Conservation (phyloP, 2,888 invertebrate species). For the Sturmia bella region DNA sequence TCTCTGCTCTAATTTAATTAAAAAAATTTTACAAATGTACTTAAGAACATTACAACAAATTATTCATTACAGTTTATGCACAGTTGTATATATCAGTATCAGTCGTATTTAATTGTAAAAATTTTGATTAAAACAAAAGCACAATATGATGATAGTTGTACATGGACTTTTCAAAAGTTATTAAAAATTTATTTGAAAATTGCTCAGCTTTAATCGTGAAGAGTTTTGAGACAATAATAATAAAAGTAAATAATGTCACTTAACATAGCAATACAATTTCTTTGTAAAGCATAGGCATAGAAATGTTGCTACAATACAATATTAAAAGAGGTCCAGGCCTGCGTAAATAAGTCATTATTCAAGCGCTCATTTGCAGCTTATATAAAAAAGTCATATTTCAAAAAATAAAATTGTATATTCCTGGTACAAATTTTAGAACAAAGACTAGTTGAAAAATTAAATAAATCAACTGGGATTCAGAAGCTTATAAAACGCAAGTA, state of each 20-base stretch:
- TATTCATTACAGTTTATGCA: constrained; percentile 60
- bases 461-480: too few relatives aligned
- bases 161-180: background rate
- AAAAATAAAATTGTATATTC: too few relatives aligned
- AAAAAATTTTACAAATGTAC: constrained; percentile 63
- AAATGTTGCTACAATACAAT: too few relatives aligned
- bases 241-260: too few relatives aligned
- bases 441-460: too few relatives aligned
- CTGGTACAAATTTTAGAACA: too few relatives aligned
- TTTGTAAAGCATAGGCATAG: background rate
- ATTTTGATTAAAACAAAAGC: background rate
- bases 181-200: background rate
- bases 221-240: too few relatives aligned
- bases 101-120: constrained; percentile 59
- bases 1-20: constrained; percentile 64
- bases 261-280: background rate
- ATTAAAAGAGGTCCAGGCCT: too few relatives aligned
- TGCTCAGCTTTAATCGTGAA: constrained; percentile 15
- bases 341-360: too few relatives aligned
- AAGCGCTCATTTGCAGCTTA: too few relatives aligned
- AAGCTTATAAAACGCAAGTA: too few relatives aligned
- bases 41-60: constrained; percentile 60
- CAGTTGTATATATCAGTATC: constrained; percentile 64
- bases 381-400: too few relatives aligned
- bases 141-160: constrained; percentile 5